Evolutionary conservation across 2,113 vertebrate species (phyloP).

Genomic region (Philantomba maxwellii): DNA sequence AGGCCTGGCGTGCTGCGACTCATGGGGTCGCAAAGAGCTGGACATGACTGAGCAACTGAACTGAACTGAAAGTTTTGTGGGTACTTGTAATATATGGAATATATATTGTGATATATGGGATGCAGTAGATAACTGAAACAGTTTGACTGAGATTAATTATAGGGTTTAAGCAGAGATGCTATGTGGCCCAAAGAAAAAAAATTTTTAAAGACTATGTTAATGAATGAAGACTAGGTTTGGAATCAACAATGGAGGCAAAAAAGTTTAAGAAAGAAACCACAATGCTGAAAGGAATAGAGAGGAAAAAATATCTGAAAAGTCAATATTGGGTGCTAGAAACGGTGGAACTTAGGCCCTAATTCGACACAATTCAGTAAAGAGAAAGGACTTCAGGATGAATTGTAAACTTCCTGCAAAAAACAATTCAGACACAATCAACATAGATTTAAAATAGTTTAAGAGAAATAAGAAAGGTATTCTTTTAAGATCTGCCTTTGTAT

Average conservation of each 20-base stretch:
- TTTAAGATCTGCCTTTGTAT: background rate
- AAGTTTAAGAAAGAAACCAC: constrained; percentile 1
- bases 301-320: background rate
- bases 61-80: background rate
- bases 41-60: too few relatives aligned
- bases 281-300: background rate
- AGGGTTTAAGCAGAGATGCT: background rate
- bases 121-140: background rate
- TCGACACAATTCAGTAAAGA: background rate
- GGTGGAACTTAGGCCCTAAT: background rate
- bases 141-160: background rate
- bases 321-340: background rate
- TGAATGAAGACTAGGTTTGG: background rate
- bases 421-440: constrained; percentile 3
- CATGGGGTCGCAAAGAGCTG: too few relatives aligned
- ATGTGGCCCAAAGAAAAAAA: background rate
- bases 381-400: background rate
- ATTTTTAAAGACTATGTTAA: background rate
- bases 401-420: background rate
- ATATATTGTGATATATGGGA: background rate
- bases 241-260: background rate
- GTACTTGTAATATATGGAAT: background rate
- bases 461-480: background rate
- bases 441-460: constrained; percentile 7
- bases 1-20: too few relatives aligned